Conservation (phyloP, 2,797 vertebrate species). For the Botia almorhae region DNA sequence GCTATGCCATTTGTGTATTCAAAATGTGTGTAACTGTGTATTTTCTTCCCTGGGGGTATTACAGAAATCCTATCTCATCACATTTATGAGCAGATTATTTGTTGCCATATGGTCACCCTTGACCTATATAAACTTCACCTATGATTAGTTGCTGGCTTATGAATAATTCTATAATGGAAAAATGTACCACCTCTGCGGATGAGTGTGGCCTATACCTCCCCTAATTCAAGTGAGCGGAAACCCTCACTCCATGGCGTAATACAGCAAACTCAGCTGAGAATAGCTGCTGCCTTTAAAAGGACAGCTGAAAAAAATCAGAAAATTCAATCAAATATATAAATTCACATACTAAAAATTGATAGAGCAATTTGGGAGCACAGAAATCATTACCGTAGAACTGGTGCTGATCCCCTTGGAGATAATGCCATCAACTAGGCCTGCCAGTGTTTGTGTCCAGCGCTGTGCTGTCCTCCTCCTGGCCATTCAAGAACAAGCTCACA, state of each 20-base stretch:
- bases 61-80: constrained; percentile 64
- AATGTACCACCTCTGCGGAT: constrained; percentile 59
- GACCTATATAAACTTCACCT: constrained; percentile 62
- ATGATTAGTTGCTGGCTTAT: constrained; percentile 63
- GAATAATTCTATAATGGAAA: constrained; percentile 64
- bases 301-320: neutral
- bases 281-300: neutral
- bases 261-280: neutral
- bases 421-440: constrained; percentile 72
- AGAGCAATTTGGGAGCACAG: neutral
- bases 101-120: constrained; percentile 63
- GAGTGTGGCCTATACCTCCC: constrained; percentile 53
- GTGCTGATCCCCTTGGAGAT: constrained; percentile 79
- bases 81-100: constrained; percentile 65
- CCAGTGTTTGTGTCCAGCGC: constrained; percentile 83
- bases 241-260: constrained; percentile 5
- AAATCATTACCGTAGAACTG: constrained; percentile 76
- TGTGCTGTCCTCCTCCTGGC: constrained; percentile 85
- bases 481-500: constrained; percentile 88
- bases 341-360: constrained; percentile 1
- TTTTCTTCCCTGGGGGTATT: constrained; percentile 53
- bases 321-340: constrained; percentile 16
- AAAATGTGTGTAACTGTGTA: constrained; percentile 41
- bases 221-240: constrained; percentile 49
- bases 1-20: constrained; percentile 55